A percentile compares a stretch with the other conserved stretches of the same genome.
These are phyloP conservation scores for Myotis yumanensis DNA, from an alignment of 2,113 vertebrate species.

Conservation along the genomic window DNA sequence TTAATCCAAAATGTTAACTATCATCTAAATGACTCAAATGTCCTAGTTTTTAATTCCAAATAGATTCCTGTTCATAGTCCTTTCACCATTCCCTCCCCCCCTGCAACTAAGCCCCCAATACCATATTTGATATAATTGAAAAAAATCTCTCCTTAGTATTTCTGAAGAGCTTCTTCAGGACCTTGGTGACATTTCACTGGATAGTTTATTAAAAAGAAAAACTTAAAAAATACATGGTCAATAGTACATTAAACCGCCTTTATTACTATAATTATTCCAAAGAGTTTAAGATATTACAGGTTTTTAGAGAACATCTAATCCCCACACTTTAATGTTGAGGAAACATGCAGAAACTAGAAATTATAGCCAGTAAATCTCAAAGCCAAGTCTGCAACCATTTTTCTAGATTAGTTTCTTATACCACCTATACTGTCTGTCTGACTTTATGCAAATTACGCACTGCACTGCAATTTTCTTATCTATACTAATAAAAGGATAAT, in stretches of 20 bases:
- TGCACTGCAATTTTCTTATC: not conserved
- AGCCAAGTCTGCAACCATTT: not conserved
- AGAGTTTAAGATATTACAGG: not conserved
- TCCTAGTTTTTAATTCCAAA: not conserved
- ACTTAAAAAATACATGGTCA: not conserved
- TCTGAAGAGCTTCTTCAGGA: not conserved
- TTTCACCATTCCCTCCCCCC: not conserved
- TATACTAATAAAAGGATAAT: not conserved
- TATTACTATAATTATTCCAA: not conserved
- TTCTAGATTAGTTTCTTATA: not conserved
- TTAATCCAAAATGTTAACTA: not conserved
- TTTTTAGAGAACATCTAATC: not conserved
- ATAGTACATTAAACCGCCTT: not conserved
- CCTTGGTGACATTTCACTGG: not conserved
- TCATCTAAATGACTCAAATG: not conserved
- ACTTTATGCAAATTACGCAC: not conserved
- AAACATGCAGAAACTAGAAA: not conserved
- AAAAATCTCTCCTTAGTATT: not conserved
- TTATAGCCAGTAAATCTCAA: not conserved
- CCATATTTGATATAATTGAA: not conserved
- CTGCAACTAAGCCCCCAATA: not conserved
- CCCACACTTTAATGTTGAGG: not conserved
- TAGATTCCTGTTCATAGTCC: not conserved
- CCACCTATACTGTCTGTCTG: not conserved
- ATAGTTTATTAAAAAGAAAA: not conserved